Percentiles rank a stretch among this genome's conserved stretches.
Conservation (phyloP, 2,797 vertebrate genomes). For the Anas flavirostris region DNA sequence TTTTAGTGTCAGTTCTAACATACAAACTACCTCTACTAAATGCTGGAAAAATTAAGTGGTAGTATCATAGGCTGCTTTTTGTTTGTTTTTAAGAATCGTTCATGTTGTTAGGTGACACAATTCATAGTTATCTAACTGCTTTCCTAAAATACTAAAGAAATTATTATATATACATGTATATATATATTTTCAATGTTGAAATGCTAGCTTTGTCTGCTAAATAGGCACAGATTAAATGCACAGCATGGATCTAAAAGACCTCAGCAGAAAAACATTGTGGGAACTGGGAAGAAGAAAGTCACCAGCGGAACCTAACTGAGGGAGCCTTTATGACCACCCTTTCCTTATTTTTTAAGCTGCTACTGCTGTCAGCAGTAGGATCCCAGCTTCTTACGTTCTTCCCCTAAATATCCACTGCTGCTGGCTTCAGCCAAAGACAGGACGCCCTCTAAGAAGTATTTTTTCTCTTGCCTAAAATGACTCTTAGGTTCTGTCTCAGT, state of each 20-base stretch:
- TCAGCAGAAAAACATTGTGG: background rate
- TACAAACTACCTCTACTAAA: background rate
- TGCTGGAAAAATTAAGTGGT: background rate
- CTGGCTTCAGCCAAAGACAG: background rate
- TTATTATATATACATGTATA: background rate
- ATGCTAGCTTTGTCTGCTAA: background rate
- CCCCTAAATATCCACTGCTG: background rate
- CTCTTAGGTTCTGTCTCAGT: background rate
- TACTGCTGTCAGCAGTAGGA: background rate
- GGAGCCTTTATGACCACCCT: background rate
- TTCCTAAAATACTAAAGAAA: background rate
- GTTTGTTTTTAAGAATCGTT: background rate
- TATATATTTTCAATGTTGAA: background rate
- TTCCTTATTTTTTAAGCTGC: background rate
- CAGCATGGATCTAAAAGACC: background rate
- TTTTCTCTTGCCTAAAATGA: background rate
- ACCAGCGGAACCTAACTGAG: background rate
- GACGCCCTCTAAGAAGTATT: background rate
- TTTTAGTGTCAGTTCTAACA: background rate
- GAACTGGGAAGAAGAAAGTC: background rate
- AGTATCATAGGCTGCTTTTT: background rate
- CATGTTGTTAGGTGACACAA: background rate
- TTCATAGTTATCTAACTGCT: background rate
- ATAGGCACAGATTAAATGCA: background rate
- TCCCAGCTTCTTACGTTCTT: background rate